Evolutionary conservation across 2,113 vertebrate species (phyloP), one percentile per base, ranked within the genome.

Genomic region (Pogonocichla stellata): DNA sequence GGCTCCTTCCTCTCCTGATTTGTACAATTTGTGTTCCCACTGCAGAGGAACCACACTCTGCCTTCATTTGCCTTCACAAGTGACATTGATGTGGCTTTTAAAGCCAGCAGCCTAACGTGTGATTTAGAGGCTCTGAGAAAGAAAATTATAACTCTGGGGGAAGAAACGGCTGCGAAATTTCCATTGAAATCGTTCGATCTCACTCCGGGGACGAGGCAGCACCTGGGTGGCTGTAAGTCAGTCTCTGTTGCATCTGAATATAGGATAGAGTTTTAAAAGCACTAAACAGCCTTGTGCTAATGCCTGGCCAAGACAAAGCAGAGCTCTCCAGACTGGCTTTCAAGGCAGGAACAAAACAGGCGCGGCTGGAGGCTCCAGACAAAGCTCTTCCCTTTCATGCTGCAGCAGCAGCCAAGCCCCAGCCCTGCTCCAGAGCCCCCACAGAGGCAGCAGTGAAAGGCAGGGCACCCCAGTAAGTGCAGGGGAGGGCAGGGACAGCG

Each of bases 111-210:
- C 84, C 58, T 38, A 86, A 85, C 7, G 1, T 85, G 66, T 86
- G 28, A 96, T 96, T 96, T 96, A 86, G 72, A 92, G 57, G 91
- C 67, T 92, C 78, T 2, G 65, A 47, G 36, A 96, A 97, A 53
- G 83, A 65, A 93, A 96, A 94, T 70, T 47, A 81, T 83, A 95
- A 94, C 19, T 45, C 66, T 74, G 88, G 91, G 79, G 53, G 70
- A 86, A 79, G 33, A 47, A 38, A 38, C 38, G 38, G 38, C 38
- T 38, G 38, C 38, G 38, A 38, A 83, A 95, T 90, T 60, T 78
- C 64, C 94, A 93, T 94, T 77, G 83, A 93, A 95, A 92, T 72
- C 6, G 28, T 26, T 40, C 4, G 54, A 74, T 95, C 95, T 73
- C 61, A 90, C 60, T 19, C 9, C 25, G 0, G 79, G 88, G 81